These are phyloP conservation scores for Drosophila histrio DNA, from an alignment of 2,888 invertebrate genomes.

Conservation along the genomic window DNA sequence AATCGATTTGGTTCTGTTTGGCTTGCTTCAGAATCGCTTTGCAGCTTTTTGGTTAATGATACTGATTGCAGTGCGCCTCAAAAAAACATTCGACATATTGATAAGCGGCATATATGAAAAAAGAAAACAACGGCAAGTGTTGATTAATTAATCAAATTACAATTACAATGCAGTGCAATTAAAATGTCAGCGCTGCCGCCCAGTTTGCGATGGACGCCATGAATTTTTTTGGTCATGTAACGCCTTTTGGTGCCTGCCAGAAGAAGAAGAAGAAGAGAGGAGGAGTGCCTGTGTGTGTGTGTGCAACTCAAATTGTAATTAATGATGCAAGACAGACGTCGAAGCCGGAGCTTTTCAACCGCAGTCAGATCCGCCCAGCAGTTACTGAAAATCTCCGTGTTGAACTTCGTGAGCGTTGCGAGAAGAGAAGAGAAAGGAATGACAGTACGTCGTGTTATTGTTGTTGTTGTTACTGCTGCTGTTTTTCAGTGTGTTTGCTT, in stretches of 20 bases:
- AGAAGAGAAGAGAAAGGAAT: background rate
- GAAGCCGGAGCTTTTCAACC: conserved; percentile 38
- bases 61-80: conserved; percentile 23
- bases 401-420: conserved; percentile 30
- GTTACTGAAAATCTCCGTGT: conserved; percentile 46
- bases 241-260: conserved; percentile 19
- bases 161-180: conserved; percentile 69
- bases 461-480: conserved; percentile 14
- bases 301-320: conserved; percentile 74
- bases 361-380: conserved; percentile 39
- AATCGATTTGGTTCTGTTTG: no score
- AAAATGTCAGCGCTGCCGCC: conserved; percentile 69
- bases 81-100: conserved; percentile 30
- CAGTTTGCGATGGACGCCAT: conserved; percentile 24
- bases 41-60: background rate
- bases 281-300: conserved; percentile 20
- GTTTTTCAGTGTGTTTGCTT: conserved; percentile 63
- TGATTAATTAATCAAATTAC: conserved; percentile 77
- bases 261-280: background rate
- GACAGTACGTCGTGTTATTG: background rate
- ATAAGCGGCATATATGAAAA: conserved; percentile 31
- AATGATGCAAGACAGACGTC: conserved; percentile 75
- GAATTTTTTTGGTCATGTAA: conserved; percentile 38
- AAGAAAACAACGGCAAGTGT: conserved; percentile 42
- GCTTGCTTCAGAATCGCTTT: no score